phyloP scores from a whole-genome alignment of 2,888 invertebrate genomes.

The Idaea dimidiata region DNA sequence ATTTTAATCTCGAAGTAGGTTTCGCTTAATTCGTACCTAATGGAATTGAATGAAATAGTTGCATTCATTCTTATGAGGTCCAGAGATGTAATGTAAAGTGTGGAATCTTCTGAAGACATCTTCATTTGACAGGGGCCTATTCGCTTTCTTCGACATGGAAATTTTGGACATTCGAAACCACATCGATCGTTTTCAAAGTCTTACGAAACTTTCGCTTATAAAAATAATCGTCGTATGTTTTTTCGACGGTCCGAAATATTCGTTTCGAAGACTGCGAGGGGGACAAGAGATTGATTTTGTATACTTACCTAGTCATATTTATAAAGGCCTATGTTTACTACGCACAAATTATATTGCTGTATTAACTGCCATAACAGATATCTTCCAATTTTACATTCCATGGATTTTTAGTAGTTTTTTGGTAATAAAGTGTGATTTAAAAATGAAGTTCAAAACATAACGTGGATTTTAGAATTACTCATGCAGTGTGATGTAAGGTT shows the following conservation, averaged over 20 bases:
- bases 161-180: too few species aligned
- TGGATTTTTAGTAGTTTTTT: conserved; percentile 42
- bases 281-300: conserved; percentile 43
- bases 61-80: conserved; percentile 17
- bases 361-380: conserved; percentile 41
- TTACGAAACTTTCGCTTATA: too few species aligned
- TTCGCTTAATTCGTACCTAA: conserved; percentile 11
- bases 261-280: too few species aligned
- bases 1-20: conserved; percentile 7
- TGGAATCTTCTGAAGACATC: neutral
- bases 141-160: too few species aligned
- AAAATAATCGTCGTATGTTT: too few species aligned
- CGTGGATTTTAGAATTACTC: conserved; percentile 60
- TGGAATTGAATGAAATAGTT: conserved; percentile 9
- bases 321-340: conserved; percentile 65
- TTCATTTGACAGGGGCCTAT: neutral
- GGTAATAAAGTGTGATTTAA: conserved; percentile 60
- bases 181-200: too few species aligned
- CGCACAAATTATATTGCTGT: conserved; percentile 65
- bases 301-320: conserved; percentile 68
- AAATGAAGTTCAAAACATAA: conserved; percentile 70
- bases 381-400: conserved; percentile 75
- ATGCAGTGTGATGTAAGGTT: conserved; percentile 62
- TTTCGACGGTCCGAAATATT: too few species aligned
- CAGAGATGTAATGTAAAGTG: conserved; percentile 5